Base-by-base conservation (phyloP, 1,140 invertebrate species). In the Bilobella aurantiaca region DNA sequence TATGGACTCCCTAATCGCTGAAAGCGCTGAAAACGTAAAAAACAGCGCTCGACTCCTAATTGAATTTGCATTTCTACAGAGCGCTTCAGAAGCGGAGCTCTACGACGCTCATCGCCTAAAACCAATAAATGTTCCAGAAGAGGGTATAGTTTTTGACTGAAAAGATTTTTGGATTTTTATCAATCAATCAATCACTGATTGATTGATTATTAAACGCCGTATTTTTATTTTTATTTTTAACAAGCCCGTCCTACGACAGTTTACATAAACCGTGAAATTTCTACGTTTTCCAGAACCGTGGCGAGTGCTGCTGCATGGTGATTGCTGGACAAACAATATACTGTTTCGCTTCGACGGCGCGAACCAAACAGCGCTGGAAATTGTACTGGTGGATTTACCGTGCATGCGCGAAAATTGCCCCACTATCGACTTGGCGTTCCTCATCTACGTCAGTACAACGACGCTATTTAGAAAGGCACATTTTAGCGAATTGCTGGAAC, bases 301-400 rank as follows among this genome's bases (percentile, higher is more conserved):
- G 60, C 37, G 53, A 8, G 85, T 87, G 3, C 84, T 87, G 61
- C 83, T 83, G 63, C 79, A 80, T 63, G 79, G 78, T 1, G 78
- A 80, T 63, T 76, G 74, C 30, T 77, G 77, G 2, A 63, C 72
- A 1, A 77, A 77, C 64, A 80, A 80, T 58, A 63, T 75, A 14
- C 62, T 80, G 23, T 79, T 77, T 66, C 82, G 82, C 71, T 81
- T 81, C 64, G 60, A 62, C 21, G 62, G 62, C 73, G 78, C 0
- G 72, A 74, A 1, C 74, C 68, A 72, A 0, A 75, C 77, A 46
- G 60, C 79, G 1, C 61, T 76, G 1, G 70, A 71, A n/a, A n/a
- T 81, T 18, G 77, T 81, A 12, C 69, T 82, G 2, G 66, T 85
- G 16, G 84, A 85, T 69, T 82, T 80, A 72, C 83, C 85, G 73